A percentile compares a stretch with the other conserved stretches of the same genome.
These are phyloP conservation scores for Phenganax stokvisi DNA, from an alignment of 92 coral and sea anemone genomes.

Conservation along the genomic window DNA sequence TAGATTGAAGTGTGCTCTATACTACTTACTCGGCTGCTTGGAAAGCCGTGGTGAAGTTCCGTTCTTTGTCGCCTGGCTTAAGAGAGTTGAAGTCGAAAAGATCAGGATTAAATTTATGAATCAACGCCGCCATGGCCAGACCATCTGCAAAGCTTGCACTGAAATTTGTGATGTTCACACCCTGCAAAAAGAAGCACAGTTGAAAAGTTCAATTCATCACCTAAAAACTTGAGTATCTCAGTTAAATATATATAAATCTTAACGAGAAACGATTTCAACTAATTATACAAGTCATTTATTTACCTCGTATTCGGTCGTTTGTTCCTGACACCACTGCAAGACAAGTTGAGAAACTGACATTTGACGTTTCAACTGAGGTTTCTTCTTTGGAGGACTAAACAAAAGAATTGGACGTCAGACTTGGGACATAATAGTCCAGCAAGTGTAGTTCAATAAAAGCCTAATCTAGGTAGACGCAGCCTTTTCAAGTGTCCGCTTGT, in stretches of 20 bases:
- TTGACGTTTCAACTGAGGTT: slow-evolving; percentile 89
- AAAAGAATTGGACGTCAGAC: neutral
- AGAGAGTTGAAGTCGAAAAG: slow-evolving; percentile 82
- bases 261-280: neutral
- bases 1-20: neutral
- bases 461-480: neutral
- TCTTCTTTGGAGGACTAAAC: slow-evolving; percentile 79
- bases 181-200: slow-evolving; percentile 45
- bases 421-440: neutral
- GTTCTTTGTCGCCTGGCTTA: slow-evolving; percentile 66
- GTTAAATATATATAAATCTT: neutral
- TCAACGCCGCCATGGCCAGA: slow-evolving; percentile 87
- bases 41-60: slow-evolving; percentile 84
- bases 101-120: slow-evolving; percentile 96
- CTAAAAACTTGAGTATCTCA: neutral
- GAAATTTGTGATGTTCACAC: slow-evolving; percentile 90
- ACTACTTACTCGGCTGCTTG: slow-evolving; percentile 78
- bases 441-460: neutral
- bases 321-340: slow-evolving; percentile 88
- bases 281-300: too few relatives aligned
- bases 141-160: slow-evolving; percentile 94
- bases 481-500: neutral
- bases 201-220: neutral
- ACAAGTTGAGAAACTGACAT: slow-evolving; percentile 96
- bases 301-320: slow-evolving; percentile 85